A percentile compares a stretch with the other conserved stretches of the same genome.
phyloP scores from a whole-genome alignment of 2,888 invertebrate species.

The Macrophya annulata region DNA sequence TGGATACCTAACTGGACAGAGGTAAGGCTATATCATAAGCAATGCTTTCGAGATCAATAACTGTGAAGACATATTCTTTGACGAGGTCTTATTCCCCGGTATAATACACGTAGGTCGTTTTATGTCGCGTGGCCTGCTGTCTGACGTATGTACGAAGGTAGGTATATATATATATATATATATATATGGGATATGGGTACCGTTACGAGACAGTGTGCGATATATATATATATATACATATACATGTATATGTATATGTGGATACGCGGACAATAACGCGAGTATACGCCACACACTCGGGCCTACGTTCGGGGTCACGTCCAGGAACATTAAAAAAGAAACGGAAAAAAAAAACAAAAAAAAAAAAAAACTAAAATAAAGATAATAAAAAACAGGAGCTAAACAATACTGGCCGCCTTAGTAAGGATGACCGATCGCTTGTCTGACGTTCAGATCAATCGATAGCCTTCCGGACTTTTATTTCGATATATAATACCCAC shows the following conservation, averaged over 20 bases:
- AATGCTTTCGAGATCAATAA: constrained; percentile 4
- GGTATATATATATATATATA: constrained; percentile 3
- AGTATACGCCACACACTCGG: constrained; percentile 17
- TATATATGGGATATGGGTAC: constrained; percentile 33
- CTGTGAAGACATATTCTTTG: constrained; percentile 9
- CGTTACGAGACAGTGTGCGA: constrained; percentile 41
- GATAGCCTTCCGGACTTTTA: constrained; percentile 47
- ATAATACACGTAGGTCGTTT: constrained; percentile 9
- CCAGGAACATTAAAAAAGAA: not conserved
- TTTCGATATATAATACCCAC: constrained; percentile 3
- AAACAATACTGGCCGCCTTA: constrained; percentile 27
- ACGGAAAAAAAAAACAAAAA: not conserved
- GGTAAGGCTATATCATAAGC: not conserved
- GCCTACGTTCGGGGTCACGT: constrained; percentile 18
- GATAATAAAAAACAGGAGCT: not conserved
- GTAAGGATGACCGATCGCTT: constrained; percentile 52
- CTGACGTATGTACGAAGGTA: not conserved
- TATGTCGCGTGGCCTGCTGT: constrained; percentile 39
- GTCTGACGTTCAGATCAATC: constrained; percentile 38
- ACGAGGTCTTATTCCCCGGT: not conserved
- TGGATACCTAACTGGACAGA: not conserved
- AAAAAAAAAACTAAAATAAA: not conserved
- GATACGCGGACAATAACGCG: not conserved
- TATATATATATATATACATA: not conserved
- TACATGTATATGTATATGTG: constrained; percentile 4